Conservation (phyloP, 2,797 vertebrate genomes). For the Myripristis murdjan region DNA sequence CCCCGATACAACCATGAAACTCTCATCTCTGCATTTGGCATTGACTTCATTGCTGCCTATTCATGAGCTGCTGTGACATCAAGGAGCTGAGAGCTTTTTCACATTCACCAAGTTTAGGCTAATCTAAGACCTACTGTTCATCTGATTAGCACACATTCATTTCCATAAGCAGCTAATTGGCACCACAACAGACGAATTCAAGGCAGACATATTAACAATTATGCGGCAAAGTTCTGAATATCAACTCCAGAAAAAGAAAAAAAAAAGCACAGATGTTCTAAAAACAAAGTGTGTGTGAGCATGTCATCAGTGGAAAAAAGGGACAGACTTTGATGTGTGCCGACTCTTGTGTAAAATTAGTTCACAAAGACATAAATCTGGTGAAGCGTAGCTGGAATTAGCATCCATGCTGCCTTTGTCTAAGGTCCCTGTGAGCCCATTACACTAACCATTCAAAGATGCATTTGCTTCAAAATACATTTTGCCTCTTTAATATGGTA, state of each 20-base stretch:
- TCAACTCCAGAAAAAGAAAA: slow-evolving; percentile 47
- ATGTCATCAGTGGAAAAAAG: slow-evolving; percentile 51
- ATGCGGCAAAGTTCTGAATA: slow-evolving; percentile 35
- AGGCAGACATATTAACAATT: slow-evolving; percentile 45
- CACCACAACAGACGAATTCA: slow-evolving; percentile 42
- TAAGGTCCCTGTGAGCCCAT: slow-evolving; percentile 71
- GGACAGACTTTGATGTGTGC: slow-evolving; percentile 59
- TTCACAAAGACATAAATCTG: slow-evolving; percentile 71
- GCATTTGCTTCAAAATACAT: slow-evolving; percentile 65
- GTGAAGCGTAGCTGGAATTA: slow-evolving; percentile 69
- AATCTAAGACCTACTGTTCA: slow-evolving; percentile 39
- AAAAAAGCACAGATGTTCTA: slow-evolving; percentile 52
- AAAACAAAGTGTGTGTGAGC: slow-evolving; percentile 39
- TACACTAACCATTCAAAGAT: slow-evolving; percentile 70
- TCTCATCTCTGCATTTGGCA: slow-evolving; percentile 7
- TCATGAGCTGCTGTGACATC: slow-evolving; percentile 15
- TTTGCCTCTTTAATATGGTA: slow-evolving; percentile 63
- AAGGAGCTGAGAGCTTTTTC: slow-evolving; percentile 34
- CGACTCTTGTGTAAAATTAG: slow-evolving; percentile 76
- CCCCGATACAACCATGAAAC: slow-evolving; percentile 11
- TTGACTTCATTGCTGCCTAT: slow-evolving; percentile 13
- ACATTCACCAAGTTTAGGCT: slow-evolving; percentile 25
- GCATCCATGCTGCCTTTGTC: slow-evolving; percentile 68
- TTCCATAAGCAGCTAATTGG: slow-evolving; percentile 63
- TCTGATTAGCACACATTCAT: slow-evolving; percentile 52